phyloP scores from a whole-genome alignment of 2,113 vertebrate species.

The Equus quagga region DNA sequence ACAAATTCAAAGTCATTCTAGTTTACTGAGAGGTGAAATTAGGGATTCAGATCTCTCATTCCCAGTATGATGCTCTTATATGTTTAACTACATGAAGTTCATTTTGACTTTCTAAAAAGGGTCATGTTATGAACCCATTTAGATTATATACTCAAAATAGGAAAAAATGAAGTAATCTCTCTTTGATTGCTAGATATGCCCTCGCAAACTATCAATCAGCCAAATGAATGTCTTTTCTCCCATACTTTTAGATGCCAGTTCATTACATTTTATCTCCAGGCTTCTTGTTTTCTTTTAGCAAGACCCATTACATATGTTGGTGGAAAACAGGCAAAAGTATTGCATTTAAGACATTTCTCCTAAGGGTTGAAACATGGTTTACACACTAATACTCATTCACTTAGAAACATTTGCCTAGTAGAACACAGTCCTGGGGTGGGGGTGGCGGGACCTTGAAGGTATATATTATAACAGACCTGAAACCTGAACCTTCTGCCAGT shows the following conservation, averaged over 20 bases:
- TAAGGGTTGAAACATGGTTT: slow-evolving; percentile 42
- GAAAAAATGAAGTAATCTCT: slow-evolving; percentile 39
- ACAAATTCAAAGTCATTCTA: slow-evolving; percentile 19
- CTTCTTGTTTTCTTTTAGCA: slow-evolving; percentile 64
- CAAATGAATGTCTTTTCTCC: background rate
- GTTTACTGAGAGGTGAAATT: background rate
- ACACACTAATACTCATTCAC: background rate
- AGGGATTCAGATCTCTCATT: background rate
- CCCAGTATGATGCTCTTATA: background rate
- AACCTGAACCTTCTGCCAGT: background rate
- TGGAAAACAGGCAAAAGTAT: background rate
- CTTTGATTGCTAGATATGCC: background rate
- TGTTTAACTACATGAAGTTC: background rate
- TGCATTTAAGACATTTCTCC: slow-evolving; percentile 37
- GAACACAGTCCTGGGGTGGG: background rate
- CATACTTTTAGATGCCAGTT: slow-evolving; percentile 50
- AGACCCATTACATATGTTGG: slow-evolving; percentile 69
- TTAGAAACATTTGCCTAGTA: background rate
- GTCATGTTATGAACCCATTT: background rate
- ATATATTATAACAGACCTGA: background rate
- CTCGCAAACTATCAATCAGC: slow-evolving; percentile 17
- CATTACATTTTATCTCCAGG: slow-evolving; percentile 59
- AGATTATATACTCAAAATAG: slow-evolving; percentile 33
- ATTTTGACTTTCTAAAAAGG: slow-evolving; percentile 4
- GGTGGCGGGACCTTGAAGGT: background rate